phyloP scores from a whole-genome alignment of 2,113 vertebrate species.

The Hippocampus mohnikei region DNA sequence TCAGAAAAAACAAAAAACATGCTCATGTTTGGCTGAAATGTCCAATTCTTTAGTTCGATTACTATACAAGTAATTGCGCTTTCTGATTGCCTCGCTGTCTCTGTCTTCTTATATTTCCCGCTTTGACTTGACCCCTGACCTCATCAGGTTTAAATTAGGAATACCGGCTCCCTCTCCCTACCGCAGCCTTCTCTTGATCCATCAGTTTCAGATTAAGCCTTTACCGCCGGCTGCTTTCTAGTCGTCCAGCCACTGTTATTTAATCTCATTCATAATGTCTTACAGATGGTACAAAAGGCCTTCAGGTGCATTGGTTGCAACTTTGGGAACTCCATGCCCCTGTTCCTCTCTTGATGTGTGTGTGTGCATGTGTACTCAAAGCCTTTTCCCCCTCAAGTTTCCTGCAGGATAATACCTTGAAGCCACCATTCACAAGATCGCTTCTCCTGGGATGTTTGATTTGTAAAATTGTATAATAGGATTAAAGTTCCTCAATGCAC shows the following conservation, averaged over 20 bases:
- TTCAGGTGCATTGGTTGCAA: conserved; percentile 31
- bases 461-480: conserved; percentile 22
- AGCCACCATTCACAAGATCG: background rate
- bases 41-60: background rate
- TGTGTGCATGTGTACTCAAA: background rate
- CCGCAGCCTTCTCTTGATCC: conserved; percentile 9
- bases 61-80: background rate
- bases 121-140: background rate
- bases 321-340: conserved; percentile 8
- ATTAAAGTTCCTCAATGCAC: conserved; percentile 29
- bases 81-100: background rate
- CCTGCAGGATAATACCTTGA: background rate
- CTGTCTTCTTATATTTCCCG: background rate
- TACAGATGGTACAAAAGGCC: conserved; percentile 43
- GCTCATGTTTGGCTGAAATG: too few species aligned
- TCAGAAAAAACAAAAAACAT: too few species aligned
- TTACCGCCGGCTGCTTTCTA: conserved; percentile 21
- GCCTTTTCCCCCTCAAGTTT: background rate
- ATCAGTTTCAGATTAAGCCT: conserved; percentile 52
- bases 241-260: conserved; percentile 24
- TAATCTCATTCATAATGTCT: conserved; percentile 38
- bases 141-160: conserved; percentile 36
- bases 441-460: conserved; percentile 11
- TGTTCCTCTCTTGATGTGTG: background rate
- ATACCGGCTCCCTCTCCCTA: conserved; percentile 4